Evolutionary conservation across 2,888 invertebrate species (phyloP).

Genomic region (Argyra leucocephala): DNA sequence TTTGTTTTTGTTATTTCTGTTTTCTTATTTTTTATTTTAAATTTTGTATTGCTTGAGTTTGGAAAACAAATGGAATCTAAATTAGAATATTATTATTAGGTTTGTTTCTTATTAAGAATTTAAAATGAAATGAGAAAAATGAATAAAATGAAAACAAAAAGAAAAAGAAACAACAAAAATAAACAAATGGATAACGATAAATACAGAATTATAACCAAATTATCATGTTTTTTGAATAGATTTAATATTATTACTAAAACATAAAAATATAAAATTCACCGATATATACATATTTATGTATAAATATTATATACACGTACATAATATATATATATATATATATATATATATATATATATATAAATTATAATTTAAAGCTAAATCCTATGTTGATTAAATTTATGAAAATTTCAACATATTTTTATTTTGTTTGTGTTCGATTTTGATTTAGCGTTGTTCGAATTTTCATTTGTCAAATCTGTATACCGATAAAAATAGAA

Average conservation of each 20-base stretch:
- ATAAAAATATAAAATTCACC: too few species aligned
- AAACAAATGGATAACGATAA: background rate
- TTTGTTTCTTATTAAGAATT: background rate
- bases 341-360: background rate
- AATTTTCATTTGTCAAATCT: background rate
- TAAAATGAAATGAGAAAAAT: slow-evolving; percentile 5
- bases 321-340: background rate
- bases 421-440: background rate
- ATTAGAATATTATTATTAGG: slow-evolving; percentile 3
- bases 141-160: background rate
- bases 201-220: background rate
- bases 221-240: slow-evolving; percentile 2
- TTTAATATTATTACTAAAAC: background rate
- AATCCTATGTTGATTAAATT: slow-evolving; percentile 3
- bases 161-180: background rate
- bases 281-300: background rate
- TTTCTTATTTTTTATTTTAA: background rate
- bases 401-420: background rate
- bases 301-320: background rate
- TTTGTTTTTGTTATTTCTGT: background rate
- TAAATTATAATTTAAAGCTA: background rate
- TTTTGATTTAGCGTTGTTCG: background rate
- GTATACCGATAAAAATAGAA: too few species aligned
- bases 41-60: too few species aligned
- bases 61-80: background rate